These are phyloP conservation scores for Turritopsis dohrnii DNA, from an alignment of 30 jellyfish, hydroid and myxozoan genomes.

Conservation along the genomic window DNA sequence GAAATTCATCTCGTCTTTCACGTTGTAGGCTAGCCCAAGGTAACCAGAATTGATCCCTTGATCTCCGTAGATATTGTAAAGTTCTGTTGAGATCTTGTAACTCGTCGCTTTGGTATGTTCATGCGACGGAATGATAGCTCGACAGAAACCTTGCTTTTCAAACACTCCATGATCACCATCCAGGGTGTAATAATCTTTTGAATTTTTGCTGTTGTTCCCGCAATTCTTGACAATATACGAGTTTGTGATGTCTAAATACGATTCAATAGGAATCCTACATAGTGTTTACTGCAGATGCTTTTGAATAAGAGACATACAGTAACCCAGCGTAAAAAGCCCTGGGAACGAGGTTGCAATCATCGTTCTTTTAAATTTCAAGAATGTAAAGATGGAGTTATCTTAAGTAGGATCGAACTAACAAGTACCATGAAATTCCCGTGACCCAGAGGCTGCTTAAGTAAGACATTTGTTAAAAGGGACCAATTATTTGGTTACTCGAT, in stretches of 20 bases:
- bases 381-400: no score
- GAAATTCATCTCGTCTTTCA: conserved; percentile 47
- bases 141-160: conserved; percentile 55
- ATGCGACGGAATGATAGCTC: conserved; percentile 26
- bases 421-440: no score
- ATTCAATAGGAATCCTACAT: neutral
- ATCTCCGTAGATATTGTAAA: conserved; percentile 51
- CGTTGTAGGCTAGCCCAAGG: conserved; percentile 71
- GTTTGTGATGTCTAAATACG: conserved; percentile 14
- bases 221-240: conserved; percentile 41
- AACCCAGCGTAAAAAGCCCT: no score
- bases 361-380: no score
- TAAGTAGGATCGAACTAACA: no score
- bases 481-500: no score
- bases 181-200: conserved; percentile 33
- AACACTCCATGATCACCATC: conserved; percentile 66
- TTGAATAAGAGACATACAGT: neutral
- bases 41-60: conserved; percentile 62
- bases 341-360: no score
- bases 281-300: no score
- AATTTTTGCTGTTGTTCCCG: conserved; percentile 42
- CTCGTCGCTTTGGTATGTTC: conserved; percentile 20
- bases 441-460: no score
- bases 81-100: conserved; percentile 41
- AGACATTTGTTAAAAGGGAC: no score